A percentile compares a stretch with the other conserved stretches of the same genome.
Conservation (phyloP, 2,888 invertebrate genomes). For the Desoria tigrina region DNA sequence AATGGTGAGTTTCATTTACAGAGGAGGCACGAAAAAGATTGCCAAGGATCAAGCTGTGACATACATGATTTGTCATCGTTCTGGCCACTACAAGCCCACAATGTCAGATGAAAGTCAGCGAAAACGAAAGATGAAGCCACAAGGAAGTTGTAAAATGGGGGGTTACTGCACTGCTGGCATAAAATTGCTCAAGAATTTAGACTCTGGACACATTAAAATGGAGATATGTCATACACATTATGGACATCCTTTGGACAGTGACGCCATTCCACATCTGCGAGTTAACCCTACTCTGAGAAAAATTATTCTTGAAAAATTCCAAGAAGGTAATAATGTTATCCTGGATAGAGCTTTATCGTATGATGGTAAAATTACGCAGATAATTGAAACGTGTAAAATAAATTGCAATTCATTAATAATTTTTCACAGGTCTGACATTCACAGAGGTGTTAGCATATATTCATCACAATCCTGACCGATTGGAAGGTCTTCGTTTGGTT, state of each 20-base stretch:
- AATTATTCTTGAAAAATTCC: conserved; percentile 47
- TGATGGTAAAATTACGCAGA: neutral
- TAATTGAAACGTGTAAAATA: neutral
- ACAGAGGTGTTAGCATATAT: conserved; percentile 48
- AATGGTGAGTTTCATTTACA: conserved; percentile 52
- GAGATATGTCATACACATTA: conserved; percentile 53
- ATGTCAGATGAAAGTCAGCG: conserved; percentile 40
- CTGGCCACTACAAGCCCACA: conserved; percentile 52
- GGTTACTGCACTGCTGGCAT: conserved; percentile 53
- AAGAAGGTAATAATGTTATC: conserved; percentile 41
- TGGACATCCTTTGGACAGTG: conserved; percentile 49
- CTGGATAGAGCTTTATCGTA: neutral
- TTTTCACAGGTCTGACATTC: conserved; percentile 44
- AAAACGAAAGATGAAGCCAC: conserved; percentile 52
- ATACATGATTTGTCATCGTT: conserved; percentile 51
- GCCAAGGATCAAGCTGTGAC: conserved; percentile 50
- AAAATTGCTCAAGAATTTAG: conserved; percentile 46
- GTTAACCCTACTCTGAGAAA: conserved; percentile 45
- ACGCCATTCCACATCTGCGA: conserved; percentile 50
- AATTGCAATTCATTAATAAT: neutral
- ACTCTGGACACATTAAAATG: conserved; percentile 39
- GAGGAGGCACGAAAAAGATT: conserved; percentile 52
- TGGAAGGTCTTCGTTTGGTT: conserved; percentile 47
- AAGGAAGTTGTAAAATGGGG: conserved; percentile 53
- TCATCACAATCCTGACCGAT: conserved; percentile 50